Percentiles rank a stretch among this genome's conserved stretches.
Conservation (phyloP, 2,888 invertebrate species). For the Epistrophe grossulariae region DNA sequence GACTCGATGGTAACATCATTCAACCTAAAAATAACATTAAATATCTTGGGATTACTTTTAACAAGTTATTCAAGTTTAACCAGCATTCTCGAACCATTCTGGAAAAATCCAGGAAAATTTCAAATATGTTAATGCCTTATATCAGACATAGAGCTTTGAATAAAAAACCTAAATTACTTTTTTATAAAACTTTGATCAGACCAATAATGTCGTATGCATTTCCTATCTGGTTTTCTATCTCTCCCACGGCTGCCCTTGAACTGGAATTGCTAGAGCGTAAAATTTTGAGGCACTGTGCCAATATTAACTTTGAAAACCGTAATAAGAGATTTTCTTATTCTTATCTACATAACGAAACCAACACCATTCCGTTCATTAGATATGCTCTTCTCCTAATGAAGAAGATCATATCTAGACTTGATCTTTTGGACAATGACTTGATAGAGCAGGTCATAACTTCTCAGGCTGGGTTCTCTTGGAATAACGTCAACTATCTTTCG, state of each 20-base stretch:
- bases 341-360: neutral
- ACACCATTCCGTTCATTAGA: slow-evolving; percentile 2
- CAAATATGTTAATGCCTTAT: neutral
- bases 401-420: neutral
- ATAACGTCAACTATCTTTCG: neutral
- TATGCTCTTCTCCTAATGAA: slow-evolving; percentile 1
- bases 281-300: too few species aligned
- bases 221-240: too few species aligned
- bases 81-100: slow-evolving; percentile 2
- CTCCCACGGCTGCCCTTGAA: too few species aligned
- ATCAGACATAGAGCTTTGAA: neutral
- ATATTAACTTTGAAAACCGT: too few species aligned
- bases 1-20: neutral
- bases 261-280: too few species aligned
- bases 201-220: too few species aligned
- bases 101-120: neutral
- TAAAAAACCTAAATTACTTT: neutral
- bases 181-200: slow-evolving; percentile 5
- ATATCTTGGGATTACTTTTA: slow-evolving; percentile 42
- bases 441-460: neutral
- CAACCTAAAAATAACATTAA: slow-evolving; percentile 6
- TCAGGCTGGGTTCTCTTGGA: neutral
- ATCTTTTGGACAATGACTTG: too few species aligned
- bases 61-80: slow-evolving; percentile 55
- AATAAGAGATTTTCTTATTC: neutral